Evolutionary conservation across 2,888 invertebrate genomes (phyloP), one percentile per base, ranked within the genome.

Genomic region (Maniola hyperantus): DNA sequence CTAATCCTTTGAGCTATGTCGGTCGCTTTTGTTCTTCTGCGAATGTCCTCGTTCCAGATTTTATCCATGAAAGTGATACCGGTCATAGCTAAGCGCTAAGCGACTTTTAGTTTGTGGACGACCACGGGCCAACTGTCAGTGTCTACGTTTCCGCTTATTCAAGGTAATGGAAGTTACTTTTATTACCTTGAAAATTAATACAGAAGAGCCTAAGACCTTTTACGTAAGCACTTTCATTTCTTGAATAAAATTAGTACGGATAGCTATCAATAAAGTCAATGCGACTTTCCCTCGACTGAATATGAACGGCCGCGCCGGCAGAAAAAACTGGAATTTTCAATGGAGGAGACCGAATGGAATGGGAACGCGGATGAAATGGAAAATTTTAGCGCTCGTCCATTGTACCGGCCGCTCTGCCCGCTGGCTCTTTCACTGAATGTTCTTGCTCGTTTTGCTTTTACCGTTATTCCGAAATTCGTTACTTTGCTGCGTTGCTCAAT

Each of bases 291-390:
- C 18, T 13, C 20, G 11, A 7, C 57, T 57, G 13, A 13, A 55
- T 42, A 42, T 39, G 57, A 20, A 42, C 57, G 39, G 11, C 20
- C 18, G 39, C 20, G 11, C 20, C 18, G 39, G 20, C 42, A 57
- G 57, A 57, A 42, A 54, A 57, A 57, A 13, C 39, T 57, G 20
- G 39, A 42, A 57, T 57, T 57, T 55, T 39, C 39, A 39, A 57
- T 57, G 57, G 57, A 42, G 76, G 79, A 76, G 73, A 67, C 44
- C 66, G 62, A 51, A 63, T 61, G 75, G 80, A 82, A 83, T 82
- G 80, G 77, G 83, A 82, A 80, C 79, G 74, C 78, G 78, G 79
- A 80, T 78, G 75, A 79, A 81, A 80, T 79, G 72, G 73, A 73
- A 72, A 73, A 73, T 71, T 74, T 73, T 73, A 67, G 63, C 70